Conservation (phyloP, 1,140 invertebrate genomes). For the Solenopsis fugax region DNA sequence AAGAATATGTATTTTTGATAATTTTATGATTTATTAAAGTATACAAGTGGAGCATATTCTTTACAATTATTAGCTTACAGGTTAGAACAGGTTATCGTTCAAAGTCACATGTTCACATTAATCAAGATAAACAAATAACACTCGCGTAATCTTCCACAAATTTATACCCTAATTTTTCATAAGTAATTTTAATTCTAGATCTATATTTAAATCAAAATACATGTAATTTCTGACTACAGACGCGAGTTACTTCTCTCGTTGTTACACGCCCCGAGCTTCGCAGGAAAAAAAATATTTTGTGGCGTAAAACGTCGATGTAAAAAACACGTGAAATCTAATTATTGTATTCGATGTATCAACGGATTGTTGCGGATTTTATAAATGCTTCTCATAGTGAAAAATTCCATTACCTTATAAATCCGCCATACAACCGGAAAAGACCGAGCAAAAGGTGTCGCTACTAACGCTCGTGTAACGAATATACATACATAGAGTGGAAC, state of each 20-base stretch:
- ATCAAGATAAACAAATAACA: background rate
- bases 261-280: background rate
- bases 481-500: background rate
- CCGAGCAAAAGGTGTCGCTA: constrained; percentile 6
- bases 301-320: constrained; percentile 5
- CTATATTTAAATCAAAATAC: background rate
- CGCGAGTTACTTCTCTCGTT: background rate
- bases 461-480: background rate
- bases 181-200: background rate
- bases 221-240: background rate
- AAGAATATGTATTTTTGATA: background rate
- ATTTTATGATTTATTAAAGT: background rate
- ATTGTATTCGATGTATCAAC: constrained; percentile 10
- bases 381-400: constrained; percentile 46
- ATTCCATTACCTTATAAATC: constrained; percentile 78
- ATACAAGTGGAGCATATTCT: background rate
- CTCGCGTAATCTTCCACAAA: background rate
- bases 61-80: background rate
- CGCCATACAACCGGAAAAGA: constrained; percentile 78
- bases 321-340: constrained; percentile 29
- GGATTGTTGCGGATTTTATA: constrained; percentile 75
- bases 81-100: constrained; percentile 6
- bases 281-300: constrained; percentile 72
- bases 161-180: background rate
- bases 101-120: background rate